Evolutionary conservation across 2,113 vertebrate genomes (phyloP).

Genomic region (Gambusia holbrooki): DNA sequence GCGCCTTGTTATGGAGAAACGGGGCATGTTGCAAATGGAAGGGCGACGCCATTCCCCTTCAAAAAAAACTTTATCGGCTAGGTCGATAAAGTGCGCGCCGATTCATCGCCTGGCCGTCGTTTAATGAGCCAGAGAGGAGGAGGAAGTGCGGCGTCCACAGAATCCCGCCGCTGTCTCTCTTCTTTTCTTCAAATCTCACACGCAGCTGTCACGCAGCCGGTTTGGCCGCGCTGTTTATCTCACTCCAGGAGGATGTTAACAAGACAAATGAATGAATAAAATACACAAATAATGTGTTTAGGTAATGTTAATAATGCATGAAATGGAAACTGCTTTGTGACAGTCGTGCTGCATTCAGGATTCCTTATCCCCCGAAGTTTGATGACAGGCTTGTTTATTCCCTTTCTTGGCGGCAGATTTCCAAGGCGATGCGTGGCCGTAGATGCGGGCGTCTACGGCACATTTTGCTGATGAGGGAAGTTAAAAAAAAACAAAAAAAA

Average conservation of each 20-base stretch:
- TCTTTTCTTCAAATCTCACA: conserved; percentile 78
- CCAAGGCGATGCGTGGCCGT: conserved; percentile 48
- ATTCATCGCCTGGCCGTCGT: conserved; percentile 77
- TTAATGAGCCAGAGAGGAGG: conserved; percentile 80
- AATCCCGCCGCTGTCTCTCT: conserved; percentile 73
- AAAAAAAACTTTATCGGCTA: conserved; percentile 64
- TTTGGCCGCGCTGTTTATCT: conserved; percentile 74
- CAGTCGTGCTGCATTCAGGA: conserved; percentile 68
- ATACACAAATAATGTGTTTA: conserved; percentile 79
- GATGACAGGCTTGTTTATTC: conserved; percentile 73
- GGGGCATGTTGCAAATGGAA: conserved; percentile 81
- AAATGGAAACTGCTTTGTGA: conserved; percentile 73
- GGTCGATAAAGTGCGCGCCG: conserved; percentile 73
- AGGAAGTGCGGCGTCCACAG: conserved; percentile 70
- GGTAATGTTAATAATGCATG: conserved; percentile 81
- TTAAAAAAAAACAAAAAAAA: conserved; percentile 27
- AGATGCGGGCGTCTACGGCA: conserved; percentile 20
- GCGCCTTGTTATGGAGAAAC: conserved; percentile 80
- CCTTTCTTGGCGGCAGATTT: conserved; percentile 58
- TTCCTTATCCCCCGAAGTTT: conserved; percentile 52
- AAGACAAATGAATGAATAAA: conserved; percentile 81
- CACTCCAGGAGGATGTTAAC: conserved; percentile 78
- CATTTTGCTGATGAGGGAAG: conserved; percentile 48
- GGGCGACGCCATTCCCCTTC: conserved; percentile 68
- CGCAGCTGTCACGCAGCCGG: conserved; percentile 69